Percentiles rank a stretch among this genome's conserved stretches.
These are phyloP conservation scores for Hyphantria cunea DNA, from an alignment of 1,140 invertebrate species.

Conservation along the genomic window DNA sequence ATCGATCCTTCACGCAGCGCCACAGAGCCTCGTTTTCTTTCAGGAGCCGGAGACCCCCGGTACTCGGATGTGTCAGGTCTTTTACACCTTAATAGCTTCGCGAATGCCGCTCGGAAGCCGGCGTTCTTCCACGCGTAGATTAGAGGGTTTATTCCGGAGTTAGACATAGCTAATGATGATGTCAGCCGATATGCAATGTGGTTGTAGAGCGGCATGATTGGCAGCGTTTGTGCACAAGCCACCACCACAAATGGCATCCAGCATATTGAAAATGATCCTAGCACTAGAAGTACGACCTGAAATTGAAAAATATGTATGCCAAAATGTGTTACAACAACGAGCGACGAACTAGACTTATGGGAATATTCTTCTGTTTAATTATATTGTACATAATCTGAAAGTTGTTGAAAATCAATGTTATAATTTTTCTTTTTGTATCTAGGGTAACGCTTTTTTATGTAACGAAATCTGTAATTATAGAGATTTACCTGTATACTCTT, in stretches of 20 bases:
- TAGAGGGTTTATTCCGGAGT: slow-evolving; percentile 89
- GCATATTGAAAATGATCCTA: slow-evolving; percentile 88
- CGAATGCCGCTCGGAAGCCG: slow-evolving; percentile 87
- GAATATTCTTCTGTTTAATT: too few species aligned
- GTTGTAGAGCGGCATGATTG: slow-evolving; percentile 73
- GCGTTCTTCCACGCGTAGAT: slow-evolving; percentile 92
- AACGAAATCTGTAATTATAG: too few species aligned
- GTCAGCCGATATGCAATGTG: slow-evolving; percentile 85
- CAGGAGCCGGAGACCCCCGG: slow-evolving; percentile 66
- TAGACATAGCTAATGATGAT: slow-evolving; percentile 87
- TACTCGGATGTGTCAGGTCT: slow-evolving; percentile 81
- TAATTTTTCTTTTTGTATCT: too few species aligned
- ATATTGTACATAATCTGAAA: too few species aligned
- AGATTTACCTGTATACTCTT: slow-evolving; percentile 85
- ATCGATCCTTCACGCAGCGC: slow-evolving; percentile 73
- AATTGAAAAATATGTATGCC: slow-evolving; percentile 41
- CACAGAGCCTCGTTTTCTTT: slow-evolving; percentile 67
- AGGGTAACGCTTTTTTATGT: too few species aligned
- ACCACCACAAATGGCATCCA: slow-evolving; percentile 89
- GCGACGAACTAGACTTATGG: not conserved
- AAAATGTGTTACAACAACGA: not conserved
- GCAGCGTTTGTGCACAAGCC: slow-evolving; percentile 83
- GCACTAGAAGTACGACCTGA: slow-evolving; percentile 87
- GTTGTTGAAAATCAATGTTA: too few species aligned
- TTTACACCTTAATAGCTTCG: slow-evolving; percentile 84